A percentile compares a stretch with the other conserved stretches of the same genome.
Evolutionary conservation across 2,113 vertebrate species (phyloP).

Genomic region (Ifrita kowaldi): DNA sequence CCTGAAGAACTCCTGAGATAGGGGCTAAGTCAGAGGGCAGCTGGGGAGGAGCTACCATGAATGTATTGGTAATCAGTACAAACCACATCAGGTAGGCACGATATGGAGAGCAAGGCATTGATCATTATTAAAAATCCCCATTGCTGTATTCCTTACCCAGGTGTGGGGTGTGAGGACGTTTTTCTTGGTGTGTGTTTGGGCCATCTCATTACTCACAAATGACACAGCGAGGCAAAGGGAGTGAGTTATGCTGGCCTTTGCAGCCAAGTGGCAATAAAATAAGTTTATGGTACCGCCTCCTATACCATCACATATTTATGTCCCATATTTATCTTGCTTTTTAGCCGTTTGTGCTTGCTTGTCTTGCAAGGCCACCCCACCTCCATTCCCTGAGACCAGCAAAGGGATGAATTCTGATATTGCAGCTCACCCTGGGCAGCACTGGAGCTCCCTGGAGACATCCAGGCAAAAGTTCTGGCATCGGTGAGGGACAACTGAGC

Average conservation of each 20-base stretch:
- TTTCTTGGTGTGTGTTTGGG: background rate
- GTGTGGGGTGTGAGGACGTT: background rate
- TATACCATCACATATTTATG: conserved; percentile 38
- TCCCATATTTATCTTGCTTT: conserved; percentile 35
- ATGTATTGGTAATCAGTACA: background rate
- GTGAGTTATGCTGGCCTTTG: conserved; percentile 51
- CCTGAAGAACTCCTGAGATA: background rate
- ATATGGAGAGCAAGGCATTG: background rate
- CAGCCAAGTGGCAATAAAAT: conserved; percentile 51
- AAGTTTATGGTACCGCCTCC: conserved; percentile 45
- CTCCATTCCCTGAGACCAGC: background rate
- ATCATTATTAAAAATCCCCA: background rate
- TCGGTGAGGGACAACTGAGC: background rate
- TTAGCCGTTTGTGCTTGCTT: background rate
- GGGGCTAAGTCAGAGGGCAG: background rate
- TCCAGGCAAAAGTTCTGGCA: background rate
- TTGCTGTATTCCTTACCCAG: background rate
- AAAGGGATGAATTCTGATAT: background rate
- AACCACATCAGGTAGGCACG: background rate
- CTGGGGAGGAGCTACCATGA: background rate
- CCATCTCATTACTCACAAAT: conserved; percentile 8
- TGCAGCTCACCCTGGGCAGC: background rate
- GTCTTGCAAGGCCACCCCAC: background rate
- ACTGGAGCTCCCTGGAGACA: background rate
- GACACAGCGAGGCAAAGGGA: background rate